A percentile compares a stretch with the other conserved stretches of the same genome.
Conservation (phyloP, 1,140 invertebrate genomes). For the Drosophila ironensis region DNA sequence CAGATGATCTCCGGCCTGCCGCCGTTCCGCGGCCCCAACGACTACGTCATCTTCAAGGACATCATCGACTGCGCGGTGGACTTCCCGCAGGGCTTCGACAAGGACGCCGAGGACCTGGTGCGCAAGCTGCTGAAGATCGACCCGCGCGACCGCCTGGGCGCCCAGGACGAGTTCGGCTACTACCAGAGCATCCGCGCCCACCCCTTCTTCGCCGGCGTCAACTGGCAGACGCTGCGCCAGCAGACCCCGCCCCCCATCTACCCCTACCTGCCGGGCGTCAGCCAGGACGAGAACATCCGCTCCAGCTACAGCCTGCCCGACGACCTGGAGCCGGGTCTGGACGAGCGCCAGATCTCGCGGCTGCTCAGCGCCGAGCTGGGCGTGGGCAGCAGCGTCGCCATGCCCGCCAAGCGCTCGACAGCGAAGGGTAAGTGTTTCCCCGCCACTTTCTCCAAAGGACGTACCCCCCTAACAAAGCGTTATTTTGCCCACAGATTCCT, state of each 20-base stretch:
- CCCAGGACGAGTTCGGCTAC: conserved; percentile 87
- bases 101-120: conserved; percentile 93
- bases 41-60: conserved; percentile 98
- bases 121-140: conserved; percentile 93
- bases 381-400: conserved; percentile 69
- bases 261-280: conserved; percentile 91
- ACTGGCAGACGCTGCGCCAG: conserved; percentile 91
- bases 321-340: conserved; percentile 92
- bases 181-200: conserved; percentile 93
- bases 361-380: conserved; percentile 88
- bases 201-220: conserved; percentile 91
- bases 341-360: conserved; percentile 89
- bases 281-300: conserved; percentile 86
- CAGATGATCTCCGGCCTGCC: conserved; percentile 97
- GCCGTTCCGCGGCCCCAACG: conserved; percentile 95
- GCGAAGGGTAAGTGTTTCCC: conserved; percentile 60
- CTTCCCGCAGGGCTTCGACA: conserved; percentile 95
- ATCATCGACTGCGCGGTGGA: conserved; percentile 95
- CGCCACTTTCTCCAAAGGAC: too few relatives aligned
- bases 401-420: conserved; percentile 61
- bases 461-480: background rate
- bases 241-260: conserved; percentile 92
- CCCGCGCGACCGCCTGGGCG: conserved; percentile 91
- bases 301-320: conserved; percentile 84
- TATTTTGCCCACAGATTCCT: conserved; percentile 49